Percentiles rank a stretch among this genome's conserved stretches.
phyloP scores from a whole-genome alignment of 2,888 invertebrate species.

The Tiliacea aurago region DNA sequence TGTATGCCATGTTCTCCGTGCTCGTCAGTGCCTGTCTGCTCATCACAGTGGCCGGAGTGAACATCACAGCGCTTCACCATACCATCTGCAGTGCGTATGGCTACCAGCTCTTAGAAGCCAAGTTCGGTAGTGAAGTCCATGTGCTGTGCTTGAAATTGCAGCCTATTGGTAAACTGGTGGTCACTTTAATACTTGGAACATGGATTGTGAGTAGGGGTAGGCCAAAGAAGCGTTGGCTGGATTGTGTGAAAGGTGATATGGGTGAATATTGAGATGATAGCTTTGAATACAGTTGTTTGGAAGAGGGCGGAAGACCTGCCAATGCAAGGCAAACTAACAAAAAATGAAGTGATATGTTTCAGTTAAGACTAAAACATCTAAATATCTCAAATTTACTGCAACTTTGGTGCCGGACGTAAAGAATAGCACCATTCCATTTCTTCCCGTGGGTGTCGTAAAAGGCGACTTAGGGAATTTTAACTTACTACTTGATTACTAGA shows the following conservation, averaged over 20 bases:
- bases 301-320: too few relatives aligned
- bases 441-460: too few relatives aligned
- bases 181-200: too few relatives aligned
- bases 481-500: too few relatives aligned
- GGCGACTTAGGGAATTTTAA: too few relatives aligned
- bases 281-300: too few relatives aligned
- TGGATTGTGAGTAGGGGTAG: background rate
- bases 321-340: background rate
- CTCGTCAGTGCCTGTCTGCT: slow-evolving; percentile 49
- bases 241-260: background rate
- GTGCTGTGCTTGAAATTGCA: slow-evolving; percentile 78
- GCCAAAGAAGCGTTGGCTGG: too few relatives aligned
- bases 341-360: background rate
- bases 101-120: slow-evolving; percentile 74
- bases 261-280: too few relatives aligned
- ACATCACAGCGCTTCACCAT: slow-evolving; percentile 29
- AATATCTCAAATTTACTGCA: background rate
- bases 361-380: background rate
- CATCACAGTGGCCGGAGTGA: slow-evolving; percentile 20
- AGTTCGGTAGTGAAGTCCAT: slow-evolving; percentile 79
- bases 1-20: slow-evolving; percentile 43
- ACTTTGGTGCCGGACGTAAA: too few relatives aligned
- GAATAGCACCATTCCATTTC: too few relatives aligned
- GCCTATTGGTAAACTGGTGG: slow-evolving; percentile 71
- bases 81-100: slow-evolving; percentile 72